A percentile compares a stretch with the other conserved stretches of the same genome.
Evolutionary conservation across 2,797 vertebrate genomes (phyloP).

Genomic region (Salarias fasciatus): DNA sequence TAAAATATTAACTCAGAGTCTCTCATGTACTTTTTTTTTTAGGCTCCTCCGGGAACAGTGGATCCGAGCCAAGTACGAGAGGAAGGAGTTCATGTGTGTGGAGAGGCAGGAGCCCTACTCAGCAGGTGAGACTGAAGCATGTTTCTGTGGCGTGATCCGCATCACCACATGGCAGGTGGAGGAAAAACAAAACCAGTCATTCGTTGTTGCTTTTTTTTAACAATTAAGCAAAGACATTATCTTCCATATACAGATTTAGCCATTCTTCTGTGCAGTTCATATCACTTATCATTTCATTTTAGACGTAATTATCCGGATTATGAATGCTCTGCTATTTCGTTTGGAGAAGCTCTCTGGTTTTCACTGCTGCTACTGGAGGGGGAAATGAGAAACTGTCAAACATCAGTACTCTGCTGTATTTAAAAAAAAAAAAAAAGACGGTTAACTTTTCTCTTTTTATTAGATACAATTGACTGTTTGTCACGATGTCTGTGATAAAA

Average conservation of each 20-base stretch:
- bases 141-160: no score
- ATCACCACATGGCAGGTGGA: no score
- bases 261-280: no score
- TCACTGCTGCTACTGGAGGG: background rate
- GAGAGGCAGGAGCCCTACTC: constrained; percentile 94
- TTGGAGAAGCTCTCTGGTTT: background rate
- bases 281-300: no score
- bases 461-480: constrained; percentile 26
- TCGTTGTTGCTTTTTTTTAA: no score
- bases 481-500: constrained; percentile 16
- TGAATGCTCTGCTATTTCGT: no score
- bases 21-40: constrained; percentile 31
- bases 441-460: constrained; percentile 6
- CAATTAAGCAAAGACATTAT: no score
- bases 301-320: no score
- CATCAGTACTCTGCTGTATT: constrained; percentile 16
- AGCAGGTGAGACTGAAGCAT: constrained; percentile 81
- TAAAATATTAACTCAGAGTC: constrained; percentile 13
- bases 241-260: no score
- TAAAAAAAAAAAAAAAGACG: constrained; percentile 18
- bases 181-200: no score
- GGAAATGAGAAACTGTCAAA: constrained; percentile 14
- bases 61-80: constrained; percentile 93
- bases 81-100: constrained; percentile 89
- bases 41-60: constrained; percentile 94